phyloP scores from a whole-genome alignment of 2,797 vertebrate genomes.

The Brachyrhaphis roseni region DNA sequence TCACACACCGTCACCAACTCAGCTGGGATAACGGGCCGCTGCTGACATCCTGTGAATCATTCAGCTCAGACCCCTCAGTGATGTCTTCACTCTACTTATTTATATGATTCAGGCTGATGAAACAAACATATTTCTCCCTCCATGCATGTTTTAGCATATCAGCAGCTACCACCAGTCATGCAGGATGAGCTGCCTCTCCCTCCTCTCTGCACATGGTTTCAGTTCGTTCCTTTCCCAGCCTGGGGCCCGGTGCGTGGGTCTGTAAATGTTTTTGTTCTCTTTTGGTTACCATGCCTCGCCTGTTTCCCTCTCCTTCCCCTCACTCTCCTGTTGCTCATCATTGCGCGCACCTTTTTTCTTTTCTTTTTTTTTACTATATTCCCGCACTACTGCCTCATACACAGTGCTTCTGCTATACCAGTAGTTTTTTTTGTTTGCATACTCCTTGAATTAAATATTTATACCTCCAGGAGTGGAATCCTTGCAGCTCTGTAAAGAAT shows the following conservation, averaged over 20 bases:
- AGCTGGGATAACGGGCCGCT: slow-evolving; percentile 38
- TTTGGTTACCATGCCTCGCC: slow-evolving; percentile 34
- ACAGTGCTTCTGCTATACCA: neutral
- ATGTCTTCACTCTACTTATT: slow-evolving; percentile 9
- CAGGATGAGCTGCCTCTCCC: slow-evolving; percentile 20
- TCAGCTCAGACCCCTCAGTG: slow-evolving; percentile 18
- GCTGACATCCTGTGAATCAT: slow-evolving; percentile 62
- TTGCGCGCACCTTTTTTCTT: slow-evolving; percentile 52
- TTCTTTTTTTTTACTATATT: slow-evolving; percentile 15
- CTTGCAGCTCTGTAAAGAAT: slow-evolving; percentile 25
- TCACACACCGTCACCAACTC: slow-evolving; percentile 39
- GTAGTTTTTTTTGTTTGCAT: neutral
- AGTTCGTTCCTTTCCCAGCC: slow-evolving; percentile 54
- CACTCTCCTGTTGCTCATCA: slow-evolving; percentile 55
- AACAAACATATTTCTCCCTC: neutral
- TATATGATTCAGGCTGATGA: slow-evolving; percentile 26
- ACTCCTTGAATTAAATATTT: slow-evolving; percentile 53
- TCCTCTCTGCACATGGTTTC: slow-evolving; percentile 49
- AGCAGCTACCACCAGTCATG: slow-evolving; percentile 5
- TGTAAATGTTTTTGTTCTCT: slow-evolving; percentile 63
- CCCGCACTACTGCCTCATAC: slow-evolving; percentile 27
- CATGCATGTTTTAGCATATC: slow-evolving; percentile 9
- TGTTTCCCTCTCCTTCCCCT: slow-evolving; percentile 15
- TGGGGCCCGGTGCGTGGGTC: slow-evolving; percentile 63
- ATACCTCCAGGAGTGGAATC: slow-evolving; percentile 47